phyloP scores from a whole-genome alignment of 1,140 invertebrate genomes.

The Arion vulgaris region DNA sequence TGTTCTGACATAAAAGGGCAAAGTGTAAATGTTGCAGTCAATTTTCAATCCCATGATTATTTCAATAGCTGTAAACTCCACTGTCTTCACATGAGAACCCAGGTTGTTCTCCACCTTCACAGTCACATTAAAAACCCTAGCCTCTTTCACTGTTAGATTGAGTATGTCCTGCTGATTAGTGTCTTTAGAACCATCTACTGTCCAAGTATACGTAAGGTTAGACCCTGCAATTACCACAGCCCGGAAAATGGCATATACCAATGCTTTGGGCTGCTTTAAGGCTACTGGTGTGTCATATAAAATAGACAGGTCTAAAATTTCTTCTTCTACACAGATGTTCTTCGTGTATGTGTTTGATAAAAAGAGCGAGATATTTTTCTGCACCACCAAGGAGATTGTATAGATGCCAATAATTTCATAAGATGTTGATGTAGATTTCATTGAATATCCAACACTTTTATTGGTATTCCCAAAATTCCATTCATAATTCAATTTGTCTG shows the following conservation, averaged over 20 bases:
- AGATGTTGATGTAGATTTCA: neutral
- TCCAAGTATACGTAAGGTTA: conserved; percentile 42
- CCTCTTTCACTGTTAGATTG: conserved; percentile 25
- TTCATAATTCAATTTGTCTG: conserved; percentile 26
- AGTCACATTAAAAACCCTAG: conserved; percentile 41
- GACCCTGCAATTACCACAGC: conserved; percentile 37
- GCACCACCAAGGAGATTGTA: conserved; percentile 40
- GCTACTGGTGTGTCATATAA: conserved; percentile 17
- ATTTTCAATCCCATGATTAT: conserved; percentile 44
- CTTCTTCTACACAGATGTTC: conserved; percentile 41
- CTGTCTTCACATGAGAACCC: conserved; percentile 29
- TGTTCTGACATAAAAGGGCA: conserved; percentile 38
- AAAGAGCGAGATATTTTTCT: neutral
- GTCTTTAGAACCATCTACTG: conserved; percentile 16
- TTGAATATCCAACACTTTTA: neutral
- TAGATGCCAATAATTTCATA: conserved; percentile 40
- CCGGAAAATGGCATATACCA: conserved; percentile 14
- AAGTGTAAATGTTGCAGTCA: conserved; percentile 43
- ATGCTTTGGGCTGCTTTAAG: conserved; percentile 10
- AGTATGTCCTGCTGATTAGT: conserved; percentile 6
- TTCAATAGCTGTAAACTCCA: conserved; percentile 42
- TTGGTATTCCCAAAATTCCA: conserved; percentile 46
- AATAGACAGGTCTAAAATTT: conserved; percentile 39
- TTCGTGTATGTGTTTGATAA: neutral
- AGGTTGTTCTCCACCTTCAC: conserved; percentile 56